These are phyloP conservation scores for Periplaneta americana DNA, from an alignment of 1,140 invertebrate species.

Conservation along the genomic window DNA sequence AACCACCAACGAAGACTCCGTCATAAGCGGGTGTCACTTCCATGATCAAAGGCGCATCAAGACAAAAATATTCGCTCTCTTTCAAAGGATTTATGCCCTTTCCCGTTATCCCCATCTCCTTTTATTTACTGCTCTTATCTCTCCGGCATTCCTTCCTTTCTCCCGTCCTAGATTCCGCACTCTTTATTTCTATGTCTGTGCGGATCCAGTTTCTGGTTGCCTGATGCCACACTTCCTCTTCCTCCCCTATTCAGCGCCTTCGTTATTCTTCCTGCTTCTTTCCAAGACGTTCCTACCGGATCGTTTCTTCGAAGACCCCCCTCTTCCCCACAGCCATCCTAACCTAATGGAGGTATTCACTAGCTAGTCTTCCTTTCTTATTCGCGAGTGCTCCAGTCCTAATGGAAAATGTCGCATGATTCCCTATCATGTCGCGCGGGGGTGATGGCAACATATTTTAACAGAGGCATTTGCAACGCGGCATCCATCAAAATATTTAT, in stretches of 20 bases:
- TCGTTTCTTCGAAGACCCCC: neutral
- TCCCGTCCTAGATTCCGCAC: too few relatives aligned
- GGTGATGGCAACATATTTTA: neutral
- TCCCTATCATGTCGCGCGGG: neutral
- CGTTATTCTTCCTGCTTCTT: neutral
- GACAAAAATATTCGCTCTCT: neutral
- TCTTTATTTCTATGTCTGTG: neutral
- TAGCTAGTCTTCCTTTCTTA: neutral
- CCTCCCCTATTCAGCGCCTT: neutral
- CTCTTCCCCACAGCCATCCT: neutral
- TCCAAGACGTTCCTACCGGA: neutral
- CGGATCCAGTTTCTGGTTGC: neutral
- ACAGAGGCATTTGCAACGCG: too few relatives aligned
- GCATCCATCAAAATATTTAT: too few relatives aligned
- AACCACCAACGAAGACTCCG: neutral
- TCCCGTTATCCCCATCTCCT: neutral
- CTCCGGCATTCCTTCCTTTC: neutral
- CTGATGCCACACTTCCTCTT: neutral
- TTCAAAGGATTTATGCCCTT: neutral
- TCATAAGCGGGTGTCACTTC: neutral
- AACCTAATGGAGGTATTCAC: neutral
- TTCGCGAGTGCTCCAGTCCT: neutral
- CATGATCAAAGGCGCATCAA: neutral
- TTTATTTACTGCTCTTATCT: neutral
- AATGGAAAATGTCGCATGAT: neutral